Evolutionary conservation across 2,113 vertebrate genomes (phyloP), one percentile per base, ranked within the genome.

Genomic region (Mohoua ochrocephala): DNA sequence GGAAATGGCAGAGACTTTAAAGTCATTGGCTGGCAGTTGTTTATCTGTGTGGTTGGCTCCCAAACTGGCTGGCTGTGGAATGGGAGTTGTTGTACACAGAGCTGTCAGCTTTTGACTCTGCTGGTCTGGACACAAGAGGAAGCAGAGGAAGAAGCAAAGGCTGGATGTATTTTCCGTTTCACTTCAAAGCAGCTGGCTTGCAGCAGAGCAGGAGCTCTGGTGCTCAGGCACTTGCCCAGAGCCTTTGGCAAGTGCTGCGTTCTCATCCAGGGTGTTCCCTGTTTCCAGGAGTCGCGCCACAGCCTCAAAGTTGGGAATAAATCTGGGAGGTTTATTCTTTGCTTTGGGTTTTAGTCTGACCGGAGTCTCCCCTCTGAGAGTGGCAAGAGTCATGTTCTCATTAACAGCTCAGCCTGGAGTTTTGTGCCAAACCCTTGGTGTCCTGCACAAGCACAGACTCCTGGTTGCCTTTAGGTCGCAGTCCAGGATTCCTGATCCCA

Each of bases 1-100:
- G 61, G 71, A 77, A 91, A 85, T 69, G 50, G 59, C 71, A 80
- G 54, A 80, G 82, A 18, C 84, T 82, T 93, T 31, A 26, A 80
- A 96, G 82, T 27, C 50, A 8, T 41, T 77, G 79, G 59, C 64
- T 97, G 95, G 82, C 90, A 53, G 75, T 41, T 85, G 53, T 85
- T 90, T 61, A 19, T 89, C 84, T 76, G 59, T 1, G 19, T 83
- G 50, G n/a, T 74, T 91, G 60, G 5, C 68, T 95, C 78, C 89
- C 50, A 65, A 39, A 39, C 28, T 50, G 75, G 76, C 82, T 94
- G 15, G 3, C 67, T 70, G 67, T 90, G 88, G 54, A 61, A 16
- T 61, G 75, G 91, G 85, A 90, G 17, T 35, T 76, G 64, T 33
- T 49, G 53, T 57, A 37, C 42, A 5, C 79, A 74, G 50, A 83